Percentiles rank a stretch among this genome's conserved stretches.
Conservation (phyloP, 2,888 invertebrate species). For the Andricus quercusramuli region DNA sequence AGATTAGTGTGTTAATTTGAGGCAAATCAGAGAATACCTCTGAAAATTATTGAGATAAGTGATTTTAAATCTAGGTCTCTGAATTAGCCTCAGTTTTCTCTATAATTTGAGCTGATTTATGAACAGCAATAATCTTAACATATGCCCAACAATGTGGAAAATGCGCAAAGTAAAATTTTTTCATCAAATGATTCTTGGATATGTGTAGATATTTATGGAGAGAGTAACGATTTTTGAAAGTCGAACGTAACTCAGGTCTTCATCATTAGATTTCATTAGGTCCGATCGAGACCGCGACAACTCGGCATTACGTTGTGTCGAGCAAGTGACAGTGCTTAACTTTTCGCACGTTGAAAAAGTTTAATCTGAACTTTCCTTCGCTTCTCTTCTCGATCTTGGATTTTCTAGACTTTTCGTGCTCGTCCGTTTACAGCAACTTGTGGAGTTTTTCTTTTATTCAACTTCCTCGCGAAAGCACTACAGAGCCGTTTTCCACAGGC, state of each 20-base stretch:
- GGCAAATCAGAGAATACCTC: too few relatives aligned
- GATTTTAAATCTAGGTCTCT: too few relatives aligned
- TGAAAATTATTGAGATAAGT: too few relatives aligned
- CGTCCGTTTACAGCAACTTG: slow-evolving; percentile 35
- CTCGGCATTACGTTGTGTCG: slow-evolving; percentile 21
- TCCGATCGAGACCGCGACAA: slow-evolving; percentile 30
- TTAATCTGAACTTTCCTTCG: slow-evolving; percentile 70
- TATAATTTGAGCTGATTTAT: too few relatives aligned
- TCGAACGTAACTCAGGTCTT: slow-evolving; percentile 21
- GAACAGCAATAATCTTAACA: too few relatives aligned
- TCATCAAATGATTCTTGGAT: background rate
- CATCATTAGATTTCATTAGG: slow-evolving; percentile 26
- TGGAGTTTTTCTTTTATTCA: slow-evolving; percentile 47
- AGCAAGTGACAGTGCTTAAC: slow-evolving; percentile 64
- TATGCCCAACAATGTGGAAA: too few relatives aligned
- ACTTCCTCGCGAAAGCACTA: slow-evolving; percentile 42
- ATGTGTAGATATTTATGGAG: background rate
- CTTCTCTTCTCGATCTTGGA: slow-evolving; percentile 38
- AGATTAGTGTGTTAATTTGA: too few relatives aligned
- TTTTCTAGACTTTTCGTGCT: slow-evolving; percentile 25
- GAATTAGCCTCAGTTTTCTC: too few relatives aligned
- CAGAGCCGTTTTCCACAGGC: slow-evolving; percentile 45
- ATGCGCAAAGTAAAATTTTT: too few relatives aligned
- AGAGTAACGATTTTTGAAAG: slow-evolving; percentile 16
- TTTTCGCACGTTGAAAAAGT: slow-evolving; percentile 68